Percentiles rank a stretch among this genome's conserved stretches.
Conservation (phyloP, 2,888 invertebrate species). For the Aphidoletes aphidimyza region DNA sequence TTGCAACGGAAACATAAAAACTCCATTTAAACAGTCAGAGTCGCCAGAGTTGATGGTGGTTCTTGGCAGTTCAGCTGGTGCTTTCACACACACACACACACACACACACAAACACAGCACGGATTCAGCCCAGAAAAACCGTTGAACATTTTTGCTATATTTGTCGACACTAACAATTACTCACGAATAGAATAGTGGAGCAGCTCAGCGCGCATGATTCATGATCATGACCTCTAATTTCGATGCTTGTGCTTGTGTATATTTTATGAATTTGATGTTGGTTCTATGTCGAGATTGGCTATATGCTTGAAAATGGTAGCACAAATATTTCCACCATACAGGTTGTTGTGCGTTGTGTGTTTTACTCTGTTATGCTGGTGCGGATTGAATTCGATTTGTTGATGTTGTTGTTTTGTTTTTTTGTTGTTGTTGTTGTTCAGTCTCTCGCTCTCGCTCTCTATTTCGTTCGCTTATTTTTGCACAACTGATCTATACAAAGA, state of each 20-base stretch:
- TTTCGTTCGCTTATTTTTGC: no score
- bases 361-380: background rate
- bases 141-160: background rate
- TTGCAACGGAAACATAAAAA: no score
- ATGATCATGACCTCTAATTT: constrained; percentile 53
- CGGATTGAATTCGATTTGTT: background rate
- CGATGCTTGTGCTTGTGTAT: constrained; percentile 21
- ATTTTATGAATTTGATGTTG: background rate
- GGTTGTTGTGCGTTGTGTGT: constrained; percentile 38
- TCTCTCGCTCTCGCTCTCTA: no score
- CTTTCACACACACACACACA: no score
- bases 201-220: constrained; percentile 41
- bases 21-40: background rate
- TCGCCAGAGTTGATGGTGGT: no score
- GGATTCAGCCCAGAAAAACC: no score
- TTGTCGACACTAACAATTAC: background rate
- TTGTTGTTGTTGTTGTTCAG: background rate
- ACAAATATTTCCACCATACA: background rate
- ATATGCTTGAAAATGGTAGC: background rate
- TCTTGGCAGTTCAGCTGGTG: no score
- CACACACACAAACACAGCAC: no score
- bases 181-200: background rate
- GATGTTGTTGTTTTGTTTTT: background rate
- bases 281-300: constrained; percentile 26
- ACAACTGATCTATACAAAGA: background rate